A percentile compares a stretch with the other conserved stretches of the same genome.
phyloP scores from a whole-genome alignment of 2,888 invertebrate genomes.

The Augiades crinisus region DNA sequence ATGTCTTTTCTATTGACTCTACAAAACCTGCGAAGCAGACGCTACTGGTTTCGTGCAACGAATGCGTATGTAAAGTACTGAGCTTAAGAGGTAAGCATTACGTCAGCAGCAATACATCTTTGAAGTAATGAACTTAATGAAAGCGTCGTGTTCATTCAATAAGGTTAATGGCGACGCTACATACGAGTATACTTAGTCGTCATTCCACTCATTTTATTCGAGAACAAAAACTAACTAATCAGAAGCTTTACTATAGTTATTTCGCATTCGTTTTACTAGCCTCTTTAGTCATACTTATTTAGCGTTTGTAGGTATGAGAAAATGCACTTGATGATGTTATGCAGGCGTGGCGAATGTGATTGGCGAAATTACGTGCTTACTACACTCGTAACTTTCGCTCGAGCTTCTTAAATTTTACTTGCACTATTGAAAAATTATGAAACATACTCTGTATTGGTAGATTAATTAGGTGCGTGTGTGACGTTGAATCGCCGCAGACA shows the following conservation, averaged over 20 bases:
- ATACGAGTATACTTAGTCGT: constrained; percentile 3
- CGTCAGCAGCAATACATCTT: constrained; percentile 14
- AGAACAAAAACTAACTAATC: constrained; percentile 13
- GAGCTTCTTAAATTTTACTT: constrained; percentile 6
- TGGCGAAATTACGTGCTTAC: constrained; percentile 34
- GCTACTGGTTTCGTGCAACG: not conserved
- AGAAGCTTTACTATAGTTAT: constrained; percentile 14
- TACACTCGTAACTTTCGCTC: constrained; percentile 26
- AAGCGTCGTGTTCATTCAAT: constrained; percentile 25
- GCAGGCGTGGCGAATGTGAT: constrained; percentile 43
- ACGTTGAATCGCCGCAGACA: no score
- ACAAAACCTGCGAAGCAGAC: not conserved
- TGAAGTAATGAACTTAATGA: constrained; percentile 20
- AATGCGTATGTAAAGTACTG: not conserved
- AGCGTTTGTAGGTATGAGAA: constrained; percentile 37
- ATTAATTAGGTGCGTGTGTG: not conserved
- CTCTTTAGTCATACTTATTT: constrained; percentile 26
- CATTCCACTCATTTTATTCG: constrained; percentile 3
- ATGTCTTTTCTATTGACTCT: constrained; percentile 40
- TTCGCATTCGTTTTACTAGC: constrained; percentile 13
- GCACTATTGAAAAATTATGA: not conserved
- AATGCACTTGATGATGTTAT: constrained; percentile 38
- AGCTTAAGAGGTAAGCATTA: constrained; percentile 7
- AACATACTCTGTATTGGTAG: no score
- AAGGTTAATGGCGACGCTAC: constrained; percentile 18